phyloP scores from a whole-genome alignment of 2,113 vertebrate species.

The Sceloporus tristichus region DNA sequence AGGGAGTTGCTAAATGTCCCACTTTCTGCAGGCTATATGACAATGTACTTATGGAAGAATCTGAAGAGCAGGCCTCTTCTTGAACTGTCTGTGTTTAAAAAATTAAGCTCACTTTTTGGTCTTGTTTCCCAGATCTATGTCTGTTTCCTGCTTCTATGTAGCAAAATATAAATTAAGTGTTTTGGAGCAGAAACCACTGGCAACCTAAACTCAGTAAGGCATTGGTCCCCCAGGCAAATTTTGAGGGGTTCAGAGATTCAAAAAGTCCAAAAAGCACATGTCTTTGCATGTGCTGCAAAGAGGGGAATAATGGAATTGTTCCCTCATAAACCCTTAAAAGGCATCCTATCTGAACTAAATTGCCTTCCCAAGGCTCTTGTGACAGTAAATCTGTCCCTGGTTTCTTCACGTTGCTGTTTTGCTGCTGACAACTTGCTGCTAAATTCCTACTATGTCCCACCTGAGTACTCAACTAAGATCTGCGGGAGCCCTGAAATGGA shows the following conservation, averaged over 20 bases:
- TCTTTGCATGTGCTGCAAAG: background rate
- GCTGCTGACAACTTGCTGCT: conserved; percentile 63
- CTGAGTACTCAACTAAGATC: conserved; percentile 51
- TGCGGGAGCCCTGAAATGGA: conserved; percentile 22
- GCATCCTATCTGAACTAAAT: background rate
- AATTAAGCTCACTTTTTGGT: conserved; percentile 38
- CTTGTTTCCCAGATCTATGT: conserved; percentile 50
- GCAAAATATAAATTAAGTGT: conserved; percentile 25
- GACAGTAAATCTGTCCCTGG: conserved; percentile 26
- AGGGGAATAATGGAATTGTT: background rate
- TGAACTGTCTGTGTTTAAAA: conserved; percentile 39
- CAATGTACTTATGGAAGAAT: background rate
- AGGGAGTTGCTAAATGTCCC: background rate
- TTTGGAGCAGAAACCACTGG: background rate
- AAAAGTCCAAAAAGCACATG: background rate
- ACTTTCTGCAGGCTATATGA: conserved; percentile 46
- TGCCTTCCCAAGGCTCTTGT: rapidly evolving
- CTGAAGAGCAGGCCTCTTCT: conserved; percentile 24
- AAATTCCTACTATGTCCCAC: conserved; percentile 49
- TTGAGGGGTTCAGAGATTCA: conserved; percentile 21
- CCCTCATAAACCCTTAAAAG: background rate
- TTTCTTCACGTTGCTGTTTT: conserved; percentile 70
- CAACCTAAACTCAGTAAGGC: conserved; percentile 4
- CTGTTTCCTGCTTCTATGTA: conserved; percentile 59
- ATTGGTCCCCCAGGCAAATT: conserved; percentile 12